Base-by-base conservation (phyloP, 2,113 vertebrate genomes). In the Chaetops frenatus region DNA sequence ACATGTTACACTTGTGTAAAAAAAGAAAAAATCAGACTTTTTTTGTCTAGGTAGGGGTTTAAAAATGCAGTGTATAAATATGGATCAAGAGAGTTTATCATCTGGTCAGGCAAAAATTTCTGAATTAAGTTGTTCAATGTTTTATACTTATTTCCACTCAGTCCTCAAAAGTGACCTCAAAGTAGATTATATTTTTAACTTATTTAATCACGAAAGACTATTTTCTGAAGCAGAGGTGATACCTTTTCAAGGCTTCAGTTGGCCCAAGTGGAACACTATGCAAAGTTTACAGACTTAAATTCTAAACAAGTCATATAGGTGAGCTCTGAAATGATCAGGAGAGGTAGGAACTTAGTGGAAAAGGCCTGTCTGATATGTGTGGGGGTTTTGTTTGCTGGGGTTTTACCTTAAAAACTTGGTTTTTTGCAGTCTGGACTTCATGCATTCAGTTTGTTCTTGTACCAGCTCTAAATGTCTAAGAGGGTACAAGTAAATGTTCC, bases 11-110 rank as follows among this genome's bases (percentile, higher is more conserved):
- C 7, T 38, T 35, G 4, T 33, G 20, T 79, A 11, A 53, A 78
- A 48, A 47, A n/a, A n/a, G n/a, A 47, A 47, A 53, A 27, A 9
- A 10, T 6, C 10, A 51, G 12, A 18, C 6, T 7, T 24, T 7
- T 24, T 78, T 40, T 78, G 12, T 48, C 12, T 51, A 20, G 22
- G 22, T 38, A 22, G 31, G 53, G 7, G 5, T 35, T 58, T 70
- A 73, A 81, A 85, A 71, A 48, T 31, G 9, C 38, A 69, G 10
- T 3, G 1, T 69, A 6, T 76, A 20, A 93, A 44, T 86, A 31
- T 0, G 1, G 33, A 31, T 51, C 0, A 4, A 17, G 40, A 28
- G 72, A 65, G 12, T 76, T 85, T 67, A n/a, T 54, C 24, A 15
- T n/a, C 33, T 36, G 31, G 4, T 36, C 6, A 50, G 71, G 44